Evolutionary conservation across 2,797 vertebrate species (phyloP), one percentile per base, ranked within the genome.

Genomic region (Tragelaphus oryx): DNA sequence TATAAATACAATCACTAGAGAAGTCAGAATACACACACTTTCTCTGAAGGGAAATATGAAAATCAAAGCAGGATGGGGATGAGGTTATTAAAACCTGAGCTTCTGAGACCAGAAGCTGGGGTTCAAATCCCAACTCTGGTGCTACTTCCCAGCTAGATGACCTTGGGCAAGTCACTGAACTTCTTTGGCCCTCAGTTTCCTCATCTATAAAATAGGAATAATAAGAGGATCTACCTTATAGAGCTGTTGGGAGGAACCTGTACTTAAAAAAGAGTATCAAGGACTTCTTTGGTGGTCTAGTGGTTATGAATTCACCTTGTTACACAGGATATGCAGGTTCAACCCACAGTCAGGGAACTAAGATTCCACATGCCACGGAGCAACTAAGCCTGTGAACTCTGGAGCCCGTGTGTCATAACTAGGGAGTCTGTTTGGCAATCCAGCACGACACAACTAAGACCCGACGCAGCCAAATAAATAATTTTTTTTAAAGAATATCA

Each of bases 1-100:
- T 2, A 44, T 11, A 46, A 65, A 52, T 41, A 9, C 12, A 13
- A 1, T 55, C 33, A 60, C 6, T 8, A 62, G 46, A 59, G n/a
- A 54, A 20, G 8, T 7, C 3, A 9, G 62, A 20, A 16, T 1
- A n/a, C 0, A 44, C 50, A 37, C 1, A 9, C 37, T 24, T 82
- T 44, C 48, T 74, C 75, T 65, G 76, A 44, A 24, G 28, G 60
- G 18, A 65, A 83, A n/a, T 22, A 20, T 2, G 20, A 52, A 48
- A 65, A 12, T 50, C 1, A 3, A 80, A 52, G 44, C 12, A 71
- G 30, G n/a, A 4, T 41, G 11, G 22, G 4, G 17, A 46, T 24
- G 24, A 68, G 13, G 28, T n/a, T 18, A 6, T 26, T 4, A 50
- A n/a, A 20, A 62, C 28, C 28, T 6, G 2, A 59, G n/a, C 46